Evolutionary conservation across 2,113 vertebrate genomes (phyloP).

Genomic region (Patagioenas fasciata): DNA sequence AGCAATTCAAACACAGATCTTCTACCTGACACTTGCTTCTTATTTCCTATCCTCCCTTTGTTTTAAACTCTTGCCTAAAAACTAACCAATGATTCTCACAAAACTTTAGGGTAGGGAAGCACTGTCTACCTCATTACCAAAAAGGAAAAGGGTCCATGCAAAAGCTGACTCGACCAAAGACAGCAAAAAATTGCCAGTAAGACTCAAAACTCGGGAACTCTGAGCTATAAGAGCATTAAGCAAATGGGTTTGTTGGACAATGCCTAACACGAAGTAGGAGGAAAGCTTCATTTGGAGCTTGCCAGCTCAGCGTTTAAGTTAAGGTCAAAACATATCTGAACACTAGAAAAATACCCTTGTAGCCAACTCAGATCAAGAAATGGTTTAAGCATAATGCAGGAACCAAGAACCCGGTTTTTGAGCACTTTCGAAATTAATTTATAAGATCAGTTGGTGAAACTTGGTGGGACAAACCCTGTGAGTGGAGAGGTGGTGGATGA

Average conservation of each 20-base stretch:
- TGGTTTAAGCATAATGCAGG: not conserved
- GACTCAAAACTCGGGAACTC: not conserved
- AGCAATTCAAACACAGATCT: not conserved
- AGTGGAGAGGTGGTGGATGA: too few species aligned
- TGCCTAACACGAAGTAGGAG: not conserved
- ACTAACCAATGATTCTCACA: not conserved
- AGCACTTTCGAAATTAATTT: not conserved
- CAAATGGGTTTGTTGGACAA: not conserved
- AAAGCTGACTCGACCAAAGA: not conserved
- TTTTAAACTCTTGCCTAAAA: not conserved
- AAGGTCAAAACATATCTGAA: not conserved
- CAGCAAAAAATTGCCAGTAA: not conserved
- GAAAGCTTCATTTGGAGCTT: not conserved
- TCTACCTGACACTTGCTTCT: not conserved
- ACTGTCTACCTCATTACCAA: not conserved
- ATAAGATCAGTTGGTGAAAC: not conserved
- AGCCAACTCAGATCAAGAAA: not conserved
- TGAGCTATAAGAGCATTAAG: not conserved
- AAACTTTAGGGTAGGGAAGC: not conserved
- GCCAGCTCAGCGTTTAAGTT: not conserved
- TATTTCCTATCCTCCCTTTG: not conserved
- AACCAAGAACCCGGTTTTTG: not conserved
- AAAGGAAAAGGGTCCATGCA: not conserved
- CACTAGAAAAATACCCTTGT: not conserved
- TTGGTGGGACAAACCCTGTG: too few species aligned